phyloP scores from a whole-genome alignment of 2,113 vertebrate genomes.

The Cheirogaleus medius region DNA sequence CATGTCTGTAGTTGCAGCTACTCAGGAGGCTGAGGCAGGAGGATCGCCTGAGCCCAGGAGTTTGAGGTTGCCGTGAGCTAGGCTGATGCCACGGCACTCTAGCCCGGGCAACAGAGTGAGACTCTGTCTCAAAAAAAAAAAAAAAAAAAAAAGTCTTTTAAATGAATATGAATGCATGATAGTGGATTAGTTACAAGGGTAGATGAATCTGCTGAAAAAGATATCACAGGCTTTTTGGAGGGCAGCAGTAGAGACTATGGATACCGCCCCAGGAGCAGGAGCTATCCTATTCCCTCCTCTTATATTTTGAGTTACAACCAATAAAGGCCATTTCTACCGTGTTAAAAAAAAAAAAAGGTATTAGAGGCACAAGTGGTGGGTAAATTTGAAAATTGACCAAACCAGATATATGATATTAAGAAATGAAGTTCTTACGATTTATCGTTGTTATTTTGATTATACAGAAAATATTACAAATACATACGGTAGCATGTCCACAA shows the following conservation, averaged over 20 bases:
- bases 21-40: too few species aligned
- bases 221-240: background rate
- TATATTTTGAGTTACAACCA: too few species aligned
- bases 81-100: too few species aligned
- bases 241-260: too few species aligned
- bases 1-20: too few species aligned
- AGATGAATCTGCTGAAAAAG: background rate
- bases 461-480: background rate
- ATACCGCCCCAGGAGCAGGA: too few species aligned
- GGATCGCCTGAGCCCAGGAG: too few species aligned
- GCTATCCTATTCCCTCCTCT: too few species aligned
- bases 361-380: background rate
- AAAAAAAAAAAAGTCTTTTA: background rate
- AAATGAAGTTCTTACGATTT: background rate
- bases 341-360: too few species aligned
- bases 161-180: background rate
- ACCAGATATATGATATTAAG: background rate
- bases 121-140: background rate
- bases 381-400: background rate
- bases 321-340: too few species aligned
- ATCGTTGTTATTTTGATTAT: background rate
- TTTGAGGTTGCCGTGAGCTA: too few species aligned
- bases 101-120: too few species aligned
- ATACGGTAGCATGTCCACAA: background rate
- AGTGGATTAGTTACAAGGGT: background rate